Conservation (phyloP, 2,113 vertebrate genomes). For the Phalacrocorax carbo region DNA sequence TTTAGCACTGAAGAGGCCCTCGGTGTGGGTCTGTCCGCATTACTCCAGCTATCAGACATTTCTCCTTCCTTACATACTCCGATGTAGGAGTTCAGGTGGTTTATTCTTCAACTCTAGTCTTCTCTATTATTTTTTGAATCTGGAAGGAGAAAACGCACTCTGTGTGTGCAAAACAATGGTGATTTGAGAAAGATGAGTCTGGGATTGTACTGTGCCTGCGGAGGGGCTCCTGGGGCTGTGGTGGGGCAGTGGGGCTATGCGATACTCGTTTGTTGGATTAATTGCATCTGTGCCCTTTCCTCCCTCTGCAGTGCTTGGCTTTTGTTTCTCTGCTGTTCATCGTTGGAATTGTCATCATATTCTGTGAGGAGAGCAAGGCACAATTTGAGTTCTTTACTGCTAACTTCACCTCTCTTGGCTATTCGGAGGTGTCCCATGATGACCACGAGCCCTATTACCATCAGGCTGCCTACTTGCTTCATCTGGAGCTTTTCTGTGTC, state of each 20-base stretch:
- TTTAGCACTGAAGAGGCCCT: background rate
- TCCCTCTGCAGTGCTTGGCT: conserved; percentile 32
- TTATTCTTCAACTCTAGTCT: background rate
- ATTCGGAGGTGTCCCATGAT: background rate
- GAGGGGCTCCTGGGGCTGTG: background rate
- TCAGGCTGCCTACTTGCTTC: background rate
- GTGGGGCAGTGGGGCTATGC: background rate
- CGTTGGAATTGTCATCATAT: conserved; percentile 43
- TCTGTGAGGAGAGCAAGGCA: conserved; percentile 47
- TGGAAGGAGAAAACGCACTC: background rate
- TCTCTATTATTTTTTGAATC: background rate
- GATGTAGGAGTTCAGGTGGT: background rate
- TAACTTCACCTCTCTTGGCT: background rate
- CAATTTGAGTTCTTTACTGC: conserved; percentile 33
- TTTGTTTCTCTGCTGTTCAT: conserved; percentile 55
- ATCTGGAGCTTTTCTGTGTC: conserved; percentile 43
- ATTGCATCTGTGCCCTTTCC: background rate
- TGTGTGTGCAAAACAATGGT: background rate
- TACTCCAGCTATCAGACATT: background rate
- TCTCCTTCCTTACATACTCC: background rate
- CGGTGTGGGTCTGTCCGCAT: background rate
- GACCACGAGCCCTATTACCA: background rate
- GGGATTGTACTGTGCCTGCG: background rate
- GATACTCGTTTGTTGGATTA: background rate
- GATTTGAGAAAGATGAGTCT: background rate